Evolutionary conservation across 2,113 vertebrate genomes (phyloP), one percentile per base, ranked within the genome.

Genomic region (Forbesichthys agassizii): DNA sequence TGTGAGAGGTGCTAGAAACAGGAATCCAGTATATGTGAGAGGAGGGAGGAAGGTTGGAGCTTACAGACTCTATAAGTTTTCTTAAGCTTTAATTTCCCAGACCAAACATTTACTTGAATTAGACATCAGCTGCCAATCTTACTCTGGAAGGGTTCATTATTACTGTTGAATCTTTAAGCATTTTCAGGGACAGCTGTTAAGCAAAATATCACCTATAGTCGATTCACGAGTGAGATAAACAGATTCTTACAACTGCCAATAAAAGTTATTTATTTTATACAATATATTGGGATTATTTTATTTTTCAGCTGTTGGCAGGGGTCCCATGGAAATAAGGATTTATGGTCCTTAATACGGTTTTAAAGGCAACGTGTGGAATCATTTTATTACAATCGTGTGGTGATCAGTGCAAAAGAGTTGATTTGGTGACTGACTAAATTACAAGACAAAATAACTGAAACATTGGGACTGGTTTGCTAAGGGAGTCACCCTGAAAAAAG

Each of bases 341-440:
- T 48, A 42, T 36, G 58, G 18, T 20, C 59, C 14, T 52, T 33
- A 62, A 68, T 66, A 63, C 42, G 13, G 46, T 20, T 75, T 66
- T 64, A 61, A 64, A 74, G 60, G 48, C 33, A 6, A 49, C 62
- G 53, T 27, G 67, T 59, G 16, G 13, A 64, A 69, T 6, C 42
- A 1, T 16, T 27, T 63, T 0, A 48, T 69, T 73, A 61, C 48
- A 74, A 66, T 48, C 49, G 20, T 61, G 16, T 12, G 1, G 33
- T 33, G 36, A 66, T 73, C 74, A 80, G 73, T 78, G 59, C 55
- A 70, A 51, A 60, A 20, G 49, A 62, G 73, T 68, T 74, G 64
- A 81, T 79, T 76, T 53, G 52, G 61, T 71, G 69, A 84, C 36
- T 66, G 69, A 84, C 36, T 66, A 64, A 67, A 82, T 79, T 72